Conservation (phyloP, 2,888 invertebrate species). For the Aquatica leii region DNA sequence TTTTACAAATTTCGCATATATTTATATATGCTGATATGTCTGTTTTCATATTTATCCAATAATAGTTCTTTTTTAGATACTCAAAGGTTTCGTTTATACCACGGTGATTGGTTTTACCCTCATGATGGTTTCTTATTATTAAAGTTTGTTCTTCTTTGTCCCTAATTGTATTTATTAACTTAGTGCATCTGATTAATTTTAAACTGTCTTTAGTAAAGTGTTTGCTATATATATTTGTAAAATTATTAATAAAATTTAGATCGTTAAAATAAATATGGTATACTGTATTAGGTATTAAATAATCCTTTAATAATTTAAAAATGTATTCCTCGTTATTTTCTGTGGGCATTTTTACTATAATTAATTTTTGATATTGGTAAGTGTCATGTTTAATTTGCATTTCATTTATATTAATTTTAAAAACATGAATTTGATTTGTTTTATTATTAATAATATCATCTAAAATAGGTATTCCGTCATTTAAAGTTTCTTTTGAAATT, state of each 20-base stretch:
- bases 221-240: conserved; percentile 1
- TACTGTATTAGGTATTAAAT: neutral
- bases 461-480: neutral
- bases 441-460: neutral
- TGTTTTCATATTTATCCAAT: conserved; percentile 9
- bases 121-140: conserved; percentile 3
- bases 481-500: neutral
- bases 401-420: neutral
- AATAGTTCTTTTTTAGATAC: conserved; percentile 11
- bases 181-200: neutral
- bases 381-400: neutral
- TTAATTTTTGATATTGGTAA: neutral
- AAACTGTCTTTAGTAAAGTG: neutral
- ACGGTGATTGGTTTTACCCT: conserved; percentile 12
- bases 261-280: neutral
- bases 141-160: neutral
- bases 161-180: neutral
- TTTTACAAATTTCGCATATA: conserved; percentile 1
- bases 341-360: neutral
- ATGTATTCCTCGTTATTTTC: neutral
- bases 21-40: neutral
- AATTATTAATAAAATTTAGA: neutral
- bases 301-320: neutral
- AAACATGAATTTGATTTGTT: neutral
- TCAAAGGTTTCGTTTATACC: conserved; percentile 13